Evolutionary conservation across 1,140 invertebrate species (phyloP).

Genomic region (Tetramorium alpestre): DNA sequence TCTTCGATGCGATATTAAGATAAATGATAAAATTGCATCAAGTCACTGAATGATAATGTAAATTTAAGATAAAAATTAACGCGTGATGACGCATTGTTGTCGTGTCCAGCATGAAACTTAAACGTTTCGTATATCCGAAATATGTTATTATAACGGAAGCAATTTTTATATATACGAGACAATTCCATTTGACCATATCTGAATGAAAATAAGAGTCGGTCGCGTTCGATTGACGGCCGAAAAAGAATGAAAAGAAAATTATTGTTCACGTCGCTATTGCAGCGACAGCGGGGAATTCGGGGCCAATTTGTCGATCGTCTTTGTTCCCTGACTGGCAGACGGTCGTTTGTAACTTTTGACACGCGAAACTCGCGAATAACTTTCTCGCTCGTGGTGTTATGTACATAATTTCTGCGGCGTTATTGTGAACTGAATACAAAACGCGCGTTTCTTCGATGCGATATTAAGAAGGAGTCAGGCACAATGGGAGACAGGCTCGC

Average conservation of each 20-base stretch:
- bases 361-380: slow-evolving; percentile 30
- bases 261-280: slow-evolving; percentile 34
- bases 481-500: not conserved
- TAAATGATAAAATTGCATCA: not conserved
- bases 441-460: not conserved
- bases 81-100: not conserved
- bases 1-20: not conserved
- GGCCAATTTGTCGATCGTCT: slow-evolving; percentile 55
- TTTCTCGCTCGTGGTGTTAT: slow-evolving; percentile 15
- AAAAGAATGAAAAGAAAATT: not conserved
- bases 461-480: not conserved
- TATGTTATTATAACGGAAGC: not conserved
- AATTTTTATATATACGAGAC: not conserved
- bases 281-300: slow-evolving; percentile 35
- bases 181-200: not conserved
- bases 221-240: slow-evolving; percentile 3
- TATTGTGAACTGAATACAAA: slow-evolving; percentile 12
- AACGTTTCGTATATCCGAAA: not conserved
- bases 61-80: slow-evolving; percentile 19
- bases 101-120: not conserved
- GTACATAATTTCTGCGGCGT: not conserved
- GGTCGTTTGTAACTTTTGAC: slow-evolving; percentile 48
- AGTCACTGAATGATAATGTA: not conserved
- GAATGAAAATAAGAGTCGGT: not conserved
- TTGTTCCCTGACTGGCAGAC: slow-evolving; percentile 34